Evolutionary conservation across 2,797 vertebrate genomes (phyloP).

Genomic region (Fratercula arctica): DNA sequence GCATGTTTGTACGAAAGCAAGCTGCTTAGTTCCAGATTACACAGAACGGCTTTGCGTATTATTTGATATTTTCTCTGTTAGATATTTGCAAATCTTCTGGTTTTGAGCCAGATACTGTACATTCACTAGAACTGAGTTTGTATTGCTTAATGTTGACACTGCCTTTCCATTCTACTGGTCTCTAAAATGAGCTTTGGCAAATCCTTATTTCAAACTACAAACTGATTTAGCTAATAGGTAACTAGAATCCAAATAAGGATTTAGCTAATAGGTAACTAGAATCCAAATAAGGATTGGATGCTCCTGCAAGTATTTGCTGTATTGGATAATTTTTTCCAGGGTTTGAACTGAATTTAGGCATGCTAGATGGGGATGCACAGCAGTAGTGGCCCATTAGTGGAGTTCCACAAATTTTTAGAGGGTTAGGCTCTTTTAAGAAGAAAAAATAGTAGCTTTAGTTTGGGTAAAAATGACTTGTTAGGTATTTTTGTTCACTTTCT

Average conservation of each 20-base stretch:
- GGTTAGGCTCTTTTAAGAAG: not conserved
- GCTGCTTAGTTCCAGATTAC: not conserved
- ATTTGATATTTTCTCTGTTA: not conserved
- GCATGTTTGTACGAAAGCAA: not conserved
- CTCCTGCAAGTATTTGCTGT: not conserved
- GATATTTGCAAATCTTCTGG: not conserved
- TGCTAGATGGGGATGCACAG: not conserved
- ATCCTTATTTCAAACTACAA: not conserved
- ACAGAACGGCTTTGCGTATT: not conserved
- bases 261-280: no score
- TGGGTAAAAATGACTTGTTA: not conserved
- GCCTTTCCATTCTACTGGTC: not conserved
- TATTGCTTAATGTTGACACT: not conserved
- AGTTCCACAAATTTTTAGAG: not conserved
- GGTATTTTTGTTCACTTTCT: not conserved
- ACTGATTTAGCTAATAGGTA: not conserved
- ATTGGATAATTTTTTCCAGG: not conserved
- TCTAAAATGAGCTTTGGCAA: not conserved
- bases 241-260: not conserved
- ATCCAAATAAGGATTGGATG: not conserved
- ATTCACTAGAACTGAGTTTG: not conserved
- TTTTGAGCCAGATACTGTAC: not conserved
- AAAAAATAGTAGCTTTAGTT: not conserved
- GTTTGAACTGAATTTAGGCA: not conserved
- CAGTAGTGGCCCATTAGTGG: not conserved